Evolutionary conservation across 1,140 invertebrate species (phyloP).

Genomic region (Nasonia giraulti): DNA sequence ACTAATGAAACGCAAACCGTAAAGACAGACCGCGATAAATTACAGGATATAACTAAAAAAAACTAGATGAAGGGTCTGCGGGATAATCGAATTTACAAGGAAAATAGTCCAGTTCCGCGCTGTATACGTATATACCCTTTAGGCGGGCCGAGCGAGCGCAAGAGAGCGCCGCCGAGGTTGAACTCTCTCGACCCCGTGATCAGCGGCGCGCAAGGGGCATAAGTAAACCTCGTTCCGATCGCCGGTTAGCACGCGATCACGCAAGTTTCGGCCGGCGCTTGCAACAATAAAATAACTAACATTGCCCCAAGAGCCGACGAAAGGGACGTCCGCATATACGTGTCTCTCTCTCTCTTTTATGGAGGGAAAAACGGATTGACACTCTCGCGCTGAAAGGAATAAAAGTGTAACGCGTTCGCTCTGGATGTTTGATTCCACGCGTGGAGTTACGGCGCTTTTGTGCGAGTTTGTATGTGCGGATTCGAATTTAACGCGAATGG

Average conservation of each 20-base stretch:
- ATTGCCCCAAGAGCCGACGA: not conserved
- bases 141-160: not conserved
- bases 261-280: conserved; percentile 27
- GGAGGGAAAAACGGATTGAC: not conserved
- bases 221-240: conserved; percentile 26
- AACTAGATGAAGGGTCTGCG: conserved; percentile 6
- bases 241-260: conserved; percentile 50
- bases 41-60: not conserved
- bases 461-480: no score
- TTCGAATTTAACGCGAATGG: no score
- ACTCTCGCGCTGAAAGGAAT: not conserved
- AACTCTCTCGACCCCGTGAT: conserved; percentile 22
- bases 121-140: conserved; percentile 1
- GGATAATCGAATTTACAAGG: not conserved
- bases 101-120: conserved; percentile 13
- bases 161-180: conserved; percentile 21
- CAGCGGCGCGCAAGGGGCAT: not conserved
- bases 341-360: not conserved
- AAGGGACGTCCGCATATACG: not conserved
- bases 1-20: no score
- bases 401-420: not conserved
- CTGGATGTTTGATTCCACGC: not conserved
- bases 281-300: conserved; percentile 9
- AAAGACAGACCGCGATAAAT: not conserved
- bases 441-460: not conserved